Evolutionary conservation across 2,113 vertebrate species (phyloP).

Genomic region (Protobothrops flavoviridis): DNA sequence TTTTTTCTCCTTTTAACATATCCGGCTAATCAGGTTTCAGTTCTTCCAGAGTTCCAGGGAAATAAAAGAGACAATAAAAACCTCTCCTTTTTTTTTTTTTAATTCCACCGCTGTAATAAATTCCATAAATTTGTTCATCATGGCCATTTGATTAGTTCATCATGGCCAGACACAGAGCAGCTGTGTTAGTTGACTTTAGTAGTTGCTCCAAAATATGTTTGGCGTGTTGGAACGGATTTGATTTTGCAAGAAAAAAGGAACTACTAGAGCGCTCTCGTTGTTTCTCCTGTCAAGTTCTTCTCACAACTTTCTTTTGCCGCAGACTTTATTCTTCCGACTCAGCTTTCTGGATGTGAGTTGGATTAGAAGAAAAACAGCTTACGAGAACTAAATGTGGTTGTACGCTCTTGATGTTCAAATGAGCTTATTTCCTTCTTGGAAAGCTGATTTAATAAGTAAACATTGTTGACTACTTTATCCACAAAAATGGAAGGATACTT

Average conservation of each 20-base stretch:
- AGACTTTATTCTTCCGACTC: neutral
- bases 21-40: neutral
- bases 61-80: neutral
- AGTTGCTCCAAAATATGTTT: neutral
- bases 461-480: too few species aligned
- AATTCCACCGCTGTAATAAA: neutral
- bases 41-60: neutral
- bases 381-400: neutral
- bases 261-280: fast-evolving
- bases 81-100: neutral
- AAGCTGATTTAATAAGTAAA: neutral
- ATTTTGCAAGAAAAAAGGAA: neutral
- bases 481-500: too few species aligned
- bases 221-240: neutral
- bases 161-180: neutral
- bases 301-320: neutral
- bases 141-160: neutral
- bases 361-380: neutral
- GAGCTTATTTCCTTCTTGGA: neutral
- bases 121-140: neutral
- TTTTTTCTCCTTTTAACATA: neutral
- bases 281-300: neutral
- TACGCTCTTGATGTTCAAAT: neutral
- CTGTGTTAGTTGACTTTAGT: neutral
- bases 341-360: neutral